Conservation (phyloP, 1,140 invertebrate species). For the Thalassaphorura encarpata region DNA sequence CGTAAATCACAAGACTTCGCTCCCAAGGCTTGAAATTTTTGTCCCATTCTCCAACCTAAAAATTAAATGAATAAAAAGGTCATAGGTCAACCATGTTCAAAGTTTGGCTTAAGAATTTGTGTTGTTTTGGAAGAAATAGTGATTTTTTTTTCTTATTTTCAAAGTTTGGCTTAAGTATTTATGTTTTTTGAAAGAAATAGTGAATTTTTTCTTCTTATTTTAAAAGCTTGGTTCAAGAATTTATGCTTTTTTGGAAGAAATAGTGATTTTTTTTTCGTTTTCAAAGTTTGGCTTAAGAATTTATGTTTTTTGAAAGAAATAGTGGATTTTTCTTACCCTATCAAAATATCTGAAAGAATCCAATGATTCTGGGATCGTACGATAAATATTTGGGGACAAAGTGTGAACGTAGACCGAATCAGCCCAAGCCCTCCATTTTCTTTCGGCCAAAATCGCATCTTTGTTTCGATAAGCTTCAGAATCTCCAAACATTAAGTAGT, state of each 20-base stretch:
- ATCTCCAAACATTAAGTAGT: slow-evolving; percentile 81
- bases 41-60: slow-evolving; percentile 77
- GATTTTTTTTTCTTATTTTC: too few relatives aligned
- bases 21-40: slow-evolving; percentile 78
- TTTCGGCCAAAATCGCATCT: slow-evolving; percentile 60
- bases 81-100: not conserved
- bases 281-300: not conserved
- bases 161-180: not conserved
- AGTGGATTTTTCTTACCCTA: too few relatives aligned
- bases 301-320: too few relatives aligned
- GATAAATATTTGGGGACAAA: slow-evolving; percentile 93
- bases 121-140: too few relatives aligned
- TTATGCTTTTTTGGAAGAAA: too few relatives aligned
- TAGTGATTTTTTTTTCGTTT: too few relatives aligned
- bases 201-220: too few relatives aligned
- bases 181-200: too few relatives aligned
- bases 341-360: slow-evolving; percentile 89
- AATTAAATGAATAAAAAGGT: not conserved
- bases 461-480: slow-evolving; percentile 39
- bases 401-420: slow-evolving; percentile 83
- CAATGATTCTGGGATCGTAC: slow-evolving; percentile 55
- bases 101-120: not conserved
- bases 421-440: slow-evolving; percentile 90
- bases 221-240: not conserved
- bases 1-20: slow-evolving; percentile 76